Base-by-base conservation (phyloP, 2,797 vertebrate genomes). In the Pangasius krempfi region DNA sequence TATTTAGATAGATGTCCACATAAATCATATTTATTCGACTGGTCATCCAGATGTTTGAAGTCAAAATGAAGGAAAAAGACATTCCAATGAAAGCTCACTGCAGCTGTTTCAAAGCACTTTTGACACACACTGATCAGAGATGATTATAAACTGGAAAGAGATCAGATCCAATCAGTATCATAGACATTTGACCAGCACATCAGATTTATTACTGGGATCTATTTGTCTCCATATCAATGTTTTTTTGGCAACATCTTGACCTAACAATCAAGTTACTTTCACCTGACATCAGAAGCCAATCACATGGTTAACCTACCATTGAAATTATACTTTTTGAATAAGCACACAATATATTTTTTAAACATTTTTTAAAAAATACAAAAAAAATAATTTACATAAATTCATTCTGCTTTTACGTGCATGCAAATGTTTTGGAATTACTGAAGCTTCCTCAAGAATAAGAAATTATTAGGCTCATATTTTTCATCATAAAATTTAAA, bases 11-110 rank as follows among this genome's bases (percentile, higher is more conserved):
- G 47, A 47, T 79, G 75, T 89, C 66, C 72, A 72, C 88, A 82
- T 88, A 76, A 88, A 88, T 20, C 86, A 30, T 22, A 25, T 84
- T n/a, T 20, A 88, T 86, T 85, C 18, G 88, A 78, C 66, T 73
- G 75, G 47, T 88, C 68, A 90, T 62, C 86, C 85, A 90, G 88
- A 92, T 89, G 88, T 91, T 76, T 88, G 88, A 83, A 86, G 80
- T 79, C 30, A 89, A 72, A 73, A 73, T 0, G 8, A 86, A 88
- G 30, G 44, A 79, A 60, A 83, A 88, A 81, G 60, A 75, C 88
- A 73, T 92, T 89, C 62, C 78, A 73, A 76, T 22, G 20, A 83
- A 66, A 82, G 62, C 33, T 33, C n/a, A 33, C 37, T 64, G 62
- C 72, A 88, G 88, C 75, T 90, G 75, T 85, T 85, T 79, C 25